Conservation (phyloP, 2,113 vertebrate species). For the Mastomys natalensis region DNA sequence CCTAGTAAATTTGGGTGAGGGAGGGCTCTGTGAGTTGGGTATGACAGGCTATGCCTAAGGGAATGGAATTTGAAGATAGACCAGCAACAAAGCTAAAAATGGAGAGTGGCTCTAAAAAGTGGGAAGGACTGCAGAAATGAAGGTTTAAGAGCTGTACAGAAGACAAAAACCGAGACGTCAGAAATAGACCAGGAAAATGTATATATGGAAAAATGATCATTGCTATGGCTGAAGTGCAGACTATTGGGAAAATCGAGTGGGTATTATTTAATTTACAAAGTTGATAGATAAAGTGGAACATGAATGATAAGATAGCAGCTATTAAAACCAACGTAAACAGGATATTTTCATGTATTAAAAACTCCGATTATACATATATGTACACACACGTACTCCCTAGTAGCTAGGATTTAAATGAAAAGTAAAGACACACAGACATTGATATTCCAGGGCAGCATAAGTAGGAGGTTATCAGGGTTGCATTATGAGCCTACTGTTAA, state of each 20-base stretch:
- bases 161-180: neutral
- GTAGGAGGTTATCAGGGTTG: neutral
- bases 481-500: neutral
- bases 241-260: neutral
- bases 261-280: neutral
- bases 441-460: neutral
- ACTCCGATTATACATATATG: neutral
- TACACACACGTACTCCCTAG: neutral
- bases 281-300: neutral
- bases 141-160: neutral
- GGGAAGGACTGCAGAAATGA: too few relatives aligned
- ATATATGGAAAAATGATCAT: neutral
- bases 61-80: conserved; percentile 26
- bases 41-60: neutral
- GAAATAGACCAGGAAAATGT: neutral
- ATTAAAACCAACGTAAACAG: neutral
- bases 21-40: neutral
- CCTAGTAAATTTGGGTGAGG: neutral
- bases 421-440: neutral
- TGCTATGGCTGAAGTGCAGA: neutral
- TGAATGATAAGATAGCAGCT: neutral
- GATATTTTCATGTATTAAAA: neutral
- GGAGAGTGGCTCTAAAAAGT: neutral
- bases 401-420: conserved; percentile 32
- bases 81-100: neutral